A percentile compares a stretch with the other conserved stretches of the same genome.
phyloP scores from a whole-genome alignment of 2,888 invertebrate species.

The Volucella bombylans region DNA sequence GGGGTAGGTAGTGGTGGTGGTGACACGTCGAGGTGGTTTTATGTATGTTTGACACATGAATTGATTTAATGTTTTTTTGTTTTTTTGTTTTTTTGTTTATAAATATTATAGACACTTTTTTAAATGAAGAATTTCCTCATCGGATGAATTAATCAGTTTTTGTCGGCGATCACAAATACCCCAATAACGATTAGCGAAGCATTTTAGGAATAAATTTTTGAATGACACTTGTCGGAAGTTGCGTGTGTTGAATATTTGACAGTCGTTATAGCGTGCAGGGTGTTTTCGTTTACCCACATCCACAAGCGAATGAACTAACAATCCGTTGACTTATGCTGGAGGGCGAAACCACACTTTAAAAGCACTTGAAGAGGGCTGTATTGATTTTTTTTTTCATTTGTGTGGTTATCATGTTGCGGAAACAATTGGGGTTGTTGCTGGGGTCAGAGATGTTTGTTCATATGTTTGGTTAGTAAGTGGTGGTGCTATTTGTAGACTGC shows the following conservation, averaged over 20 bases:
- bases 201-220: slow-evolving; percentile 40
- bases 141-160: slow-evolving; percentile 29
- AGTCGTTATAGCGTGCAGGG: slow-evolving; percentile 32
- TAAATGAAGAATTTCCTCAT: slow-evolving; percentile 38
- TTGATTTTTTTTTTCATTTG: neutral
- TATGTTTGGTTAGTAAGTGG: neutral
- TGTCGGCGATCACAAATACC: neutral
- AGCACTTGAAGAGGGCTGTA: neutral
- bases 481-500: neutral
- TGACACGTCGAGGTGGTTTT: neutral
- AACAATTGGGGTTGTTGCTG: neutral
- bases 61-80: neutral
- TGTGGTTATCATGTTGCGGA: neutral
- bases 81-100: neutral
- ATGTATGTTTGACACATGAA: slow-evolving; percentile 34
- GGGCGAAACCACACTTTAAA: neutral
- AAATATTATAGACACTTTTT: neutral
- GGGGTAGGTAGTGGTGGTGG: neutral
- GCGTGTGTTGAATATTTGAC: slow-evolving; percentile 53
- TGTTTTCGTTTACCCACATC: slow-evolving; percentile 19
- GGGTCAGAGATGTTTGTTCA: neutral
- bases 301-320: slow-evolving; percentile 8
- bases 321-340: slow-evolving; percentile 27
- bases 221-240: slow-evolving; percentile 66
- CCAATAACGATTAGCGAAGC: slow-evolving; percentile 38